Conservation (phyloP, 1,140 invertebrate species). For the Drosophila nikananu region DNA sequence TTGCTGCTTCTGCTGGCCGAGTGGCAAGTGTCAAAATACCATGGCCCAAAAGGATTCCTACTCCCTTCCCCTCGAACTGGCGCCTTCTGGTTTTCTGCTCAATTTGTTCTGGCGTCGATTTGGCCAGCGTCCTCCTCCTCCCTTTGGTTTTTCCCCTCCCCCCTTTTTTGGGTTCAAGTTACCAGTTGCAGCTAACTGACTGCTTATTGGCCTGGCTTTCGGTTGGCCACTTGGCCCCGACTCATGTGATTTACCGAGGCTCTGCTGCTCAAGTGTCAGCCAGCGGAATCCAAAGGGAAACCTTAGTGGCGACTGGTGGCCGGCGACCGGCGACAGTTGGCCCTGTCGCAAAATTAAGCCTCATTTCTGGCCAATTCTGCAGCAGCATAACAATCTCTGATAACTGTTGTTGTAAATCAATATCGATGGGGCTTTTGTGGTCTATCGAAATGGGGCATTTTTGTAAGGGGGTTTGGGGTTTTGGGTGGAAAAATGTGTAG, state of each 20-base stretch:
- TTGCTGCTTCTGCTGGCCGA: conserved; percentile 43
- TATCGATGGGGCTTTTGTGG: conserved; percentile 44
- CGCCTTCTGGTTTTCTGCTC: conserved; percentile 85
- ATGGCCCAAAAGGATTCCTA: conserved; percentile 40
- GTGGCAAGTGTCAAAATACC: conserved; percentile 83
- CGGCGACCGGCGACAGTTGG: conserved; percentile 50
- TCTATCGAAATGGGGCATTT: conserved; percentile 33
- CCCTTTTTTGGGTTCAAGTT: conserved; percentile 50
- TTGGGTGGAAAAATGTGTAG: background rate
- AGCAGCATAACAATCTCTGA: conserved; percentile 8
- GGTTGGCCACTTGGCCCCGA: conserved; percentile 24
- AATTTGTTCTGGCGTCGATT: conserved; percentile 76
- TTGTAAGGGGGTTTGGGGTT: background rate
- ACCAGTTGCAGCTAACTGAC: conserved; percentile 71
- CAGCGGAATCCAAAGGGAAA: conserved; percentile 39
- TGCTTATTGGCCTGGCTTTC: conserved; percentile 61
- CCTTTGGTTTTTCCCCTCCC: conserved; percentile 5
- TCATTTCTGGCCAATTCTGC: conserved; percentile 25
- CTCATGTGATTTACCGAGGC: conserved; percentile 38
- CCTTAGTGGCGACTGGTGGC: conserved; percentile 52
- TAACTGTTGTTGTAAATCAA: conserved; percentile 57
- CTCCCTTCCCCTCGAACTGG: conserved; percentile 48
- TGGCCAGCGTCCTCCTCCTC: conserved; percentile 17
- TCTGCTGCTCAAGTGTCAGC: conserved; percentile 67
- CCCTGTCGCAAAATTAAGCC: conserved; percentile 25